Base-by-base conservation (phyloP, 2,888 invertebrate species). In the Apeira syringaria region DNA sequence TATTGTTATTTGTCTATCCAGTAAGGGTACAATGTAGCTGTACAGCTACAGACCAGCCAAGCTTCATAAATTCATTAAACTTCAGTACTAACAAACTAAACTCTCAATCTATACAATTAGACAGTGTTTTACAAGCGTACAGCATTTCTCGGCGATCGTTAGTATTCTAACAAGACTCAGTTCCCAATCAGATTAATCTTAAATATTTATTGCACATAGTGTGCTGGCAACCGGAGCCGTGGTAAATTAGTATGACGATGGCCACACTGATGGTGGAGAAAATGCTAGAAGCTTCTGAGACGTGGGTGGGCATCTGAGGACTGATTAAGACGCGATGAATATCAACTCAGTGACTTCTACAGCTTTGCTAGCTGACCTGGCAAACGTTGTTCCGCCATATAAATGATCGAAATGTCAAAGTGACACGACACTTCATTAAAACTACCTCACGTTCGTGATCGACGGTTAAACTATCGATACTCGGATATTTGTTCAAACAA, bases 151-250 rank as follows among this genome's bases (percentile, higher is more conserved):
- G 33, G 41, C 47, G 43, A 48, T 50, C 42, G 78, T 88, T 86
- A 82, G 85, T 86, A 88, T 86, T 86, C 88, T 72, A 83, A 78
- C 79, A 67, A 77, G 75, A 71, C 56, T 61, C 64, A 61, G 64
- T 65, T 60, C 67, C 72, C 78, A 80, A 88, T 88, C 89, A 79
- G 87, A 87, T 87, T 84, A 84, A 86, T 86, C 83, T 86, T 84
- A 87, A 88, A 88, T 89, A 89, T 88, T 89, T 88, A 89, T 88
- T 89, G 83, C 84, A 76, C 83, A 87, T 74, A 77, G 77, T 72
- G 72, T 68, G 76, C 77, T 80, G 79, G 82, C 73, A 81, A 74
- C 72, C 72, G 70, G 72, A 74, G 76, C 61, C 75, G 65, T 59
- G 70, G 56, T 76, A 78, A 87, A 89, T 89, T 89, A 86, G 89